A percentile compares a stretch with the other conserved stretches of the same genome.
Conservation (phyloP, 1,140 invertebrate genomes). For the Drosophila santomea region DNA sequence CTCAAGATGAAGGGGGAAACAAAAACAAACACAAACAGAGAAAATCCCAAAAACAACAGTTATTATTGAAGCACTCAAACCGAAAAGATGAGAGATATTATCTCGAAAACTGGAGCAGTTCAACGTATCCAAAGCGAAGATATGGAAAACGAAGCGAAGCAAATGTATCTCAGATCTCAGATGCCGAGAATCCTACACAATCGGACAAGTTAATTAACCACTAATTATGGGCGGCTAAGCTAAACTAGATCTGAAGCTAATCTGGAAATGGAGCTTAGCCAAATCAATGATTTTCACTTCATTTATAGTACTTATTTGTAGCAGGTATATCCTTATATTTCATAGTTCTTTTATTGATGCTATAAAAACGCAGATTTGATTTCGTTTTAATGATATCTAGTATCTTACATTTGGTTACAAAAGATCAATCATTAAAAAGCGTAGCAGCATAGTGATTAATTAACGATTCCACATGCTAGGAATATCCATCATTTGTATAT, state of each 20-base stretch:
- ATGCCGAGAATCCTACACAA: neutral
- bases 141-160: slow-evolving; percentile 6
- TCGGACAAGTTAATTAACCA: slow-evolving; percentile 12
- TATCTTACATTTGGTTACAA: slow-evolving; percentile 2
- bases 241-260: neutral
- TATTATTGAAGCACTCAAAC: slow-evolving; percentile 32
- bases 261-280: neutral
- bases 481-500: neutral
- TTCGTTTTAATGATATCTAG: neutral
- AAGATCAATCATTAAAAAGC: slow-evolving; percentile 16
- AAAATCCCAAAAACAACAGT: slow-evolving; percentile 38
- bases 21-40: slow-evolving; percentile 25
- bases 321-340: too few species aligned
- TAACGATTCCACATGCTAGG: neutral
- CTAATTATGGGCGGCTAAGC: slow-evolving; percentile 3
- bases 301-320: neutral
- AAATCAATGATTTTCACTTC: neutral
- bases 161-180: slow-evolving; percentile 8
- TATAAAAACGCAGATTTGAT: neutral
- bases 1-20: slow-evolving; percentile 17
- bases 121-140: slow-evolving; percentile 6
- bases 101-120: slow-evolving; percentile 32
- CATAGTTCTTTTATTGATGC: too few species aligned
- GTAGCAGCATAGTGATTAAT: slow-evolving; percentile 5
- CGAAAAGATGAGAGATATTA: slow-evolving; percentile 35